phyloP scores from a whole-genome alignment of 2,797 vertebrate species.

The Acropternis orthonyx region DNA sequence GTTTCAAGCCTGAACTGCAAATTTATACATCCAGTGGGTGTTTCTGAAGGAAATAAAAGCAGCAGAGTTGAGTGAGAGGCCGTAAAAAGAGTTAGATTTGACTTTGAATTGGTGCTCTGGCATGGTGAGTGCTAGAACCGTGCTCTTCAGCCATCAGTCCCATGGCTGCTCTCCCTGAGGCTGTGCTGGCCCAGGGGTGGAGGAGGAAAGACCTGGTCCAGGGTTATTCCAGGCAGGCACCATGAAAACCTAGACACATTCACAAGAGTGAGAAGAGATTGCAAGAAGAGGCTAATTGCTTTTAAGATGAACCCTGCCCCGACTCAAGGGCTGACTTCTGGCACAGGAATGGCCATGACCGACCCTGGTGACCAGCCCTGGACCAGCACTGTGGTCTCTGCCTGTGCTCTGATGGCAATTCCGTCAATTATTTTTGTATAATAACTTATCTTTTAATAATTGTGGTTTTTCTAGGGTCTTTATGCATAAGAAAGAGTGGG shows the following conservation, averaged over 20 bases:
- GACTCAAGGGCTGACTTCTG: no score
- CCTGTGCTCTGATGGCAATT: neutral
- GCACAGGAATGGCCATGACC: neutral
- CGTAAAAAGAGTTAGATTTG: neutral
- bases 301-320: neutral
- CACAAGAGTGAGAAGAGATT: neutral
- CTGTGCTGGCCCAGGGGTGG: fast-evolving
- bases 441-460: neutral
- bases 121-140: neutral
- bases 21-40: fast-evolving
- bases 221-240: neutral
- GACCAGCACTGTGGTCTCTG: neutral
- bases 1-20: neutral
- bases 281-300: neutral
- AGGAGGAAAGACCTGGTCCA: neutral
- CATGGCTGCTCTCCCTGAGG: fast-evolving
- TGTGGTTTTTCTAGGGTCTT: neutral
- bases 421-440: neutral
- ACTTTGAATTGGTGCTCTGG: neutral
- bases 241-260: neutral
- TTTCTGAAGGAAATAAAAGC: neutral
- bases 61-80: neutral
- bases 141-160: neutral
- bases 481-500: neutral
- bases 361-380: neutral